These are phyloP conservation scores for Ceuthmochares aereus DNA, from an alignment of 2,113 vertebrate species.

Conservation along the genomic window DNA sequence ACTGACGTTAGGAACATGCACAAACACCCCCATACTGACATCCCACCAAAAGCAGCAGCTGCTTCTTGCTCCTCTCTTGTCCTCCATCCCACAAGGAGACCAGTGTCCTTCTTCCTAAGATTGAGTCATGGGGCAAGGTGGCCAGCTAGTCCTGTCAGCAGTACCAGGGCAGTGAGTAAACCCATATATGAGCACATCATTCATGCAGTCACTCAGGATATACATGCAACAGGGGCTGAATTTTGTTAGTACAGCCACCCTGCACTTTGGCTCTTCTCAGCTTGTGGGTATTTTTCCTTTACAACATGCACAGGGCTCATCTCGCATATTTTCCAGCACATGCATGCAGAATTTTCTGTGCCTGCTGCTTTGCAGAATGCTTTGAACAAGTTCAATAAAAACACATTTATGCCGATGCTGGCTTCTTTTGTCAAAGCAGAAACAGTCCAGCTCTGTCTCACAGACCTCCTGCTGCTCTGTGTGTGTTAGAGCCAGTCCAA, in stretches of 20 bases:
- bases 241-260: background rate
- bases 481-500: background rate
- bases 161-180: background rate
- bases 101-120: background rate
- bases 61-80: background rate
- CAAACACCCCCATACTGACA: background rate
- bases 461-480: background rate
- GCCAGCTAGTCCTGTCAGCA: background rate
- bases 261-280: background rate
- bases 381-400: slow-evolving; percentile 39
- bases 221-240: background rate
- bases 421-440: slow-evolving; percentile 35
- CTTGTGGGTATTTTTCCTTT: background rate
- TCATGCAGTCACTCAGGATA: background rate
- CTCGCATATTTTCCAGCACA: background rate
- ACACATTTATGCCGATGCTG: background rate
- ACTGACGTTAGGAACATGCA: background rate
- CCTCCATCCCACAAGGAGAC: background rate
- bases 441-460: slow-evolving; percentile 9
- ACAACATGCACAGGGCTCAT: background rate
- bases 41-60: background rate
- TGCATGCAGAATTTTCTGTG: background rate
- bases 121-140: accelerated
- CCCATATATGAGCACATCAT: background rate
- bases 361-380: background rate